Evolutionary conservation across 2,888 invertebrate species (phyloP).

Genomic region (Stenurella melanura): DNA sequence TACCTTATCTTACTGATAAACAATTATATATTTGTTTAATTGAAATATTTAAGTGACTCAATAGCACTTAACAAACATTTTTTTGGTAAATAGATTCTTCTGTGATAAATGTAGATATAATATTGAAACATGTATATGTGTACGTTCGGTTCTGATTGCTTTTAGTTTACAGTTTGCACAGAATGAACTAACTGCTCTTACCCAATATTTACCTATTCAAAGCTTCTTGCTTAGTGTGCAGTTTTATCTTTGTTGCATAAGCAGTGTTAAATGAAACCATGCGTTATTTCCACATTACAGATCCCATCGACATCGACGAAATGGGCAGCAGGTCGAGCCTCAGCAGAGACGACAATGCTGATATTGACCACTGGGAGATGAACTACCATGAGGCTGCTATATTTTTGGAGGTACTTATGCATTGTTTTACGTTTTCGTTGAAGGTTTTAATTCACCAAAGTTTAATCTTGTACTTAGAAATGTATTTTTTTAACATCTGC

Average conservation of each 20-base stretch:
- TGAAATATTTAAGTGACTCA: background rate
- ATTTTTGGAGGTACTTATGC: slow-evolving; percentile 81
- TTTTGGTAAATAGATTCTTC: background rate
- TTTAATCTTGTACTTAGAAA: too few species aligned
- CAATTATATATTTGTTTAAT: slow-evolving; percentile 5
- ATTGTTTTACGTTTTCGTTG: background rate
- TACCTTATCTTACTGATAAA: slow-evolving; percentile 11
- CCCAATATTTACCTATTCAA: background rate
- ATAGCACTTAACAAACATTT: background rate
- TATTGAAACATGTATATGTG: slow-evolving; percentile 21
- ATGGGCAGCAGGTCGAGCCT: slow-evolving; percentile 80
- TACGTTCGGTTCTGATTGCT: background rate
- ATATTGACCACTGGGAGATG: slow-evolving; percentile 87
- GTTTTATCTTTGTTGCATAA: background rate
- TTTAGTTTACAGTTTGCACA: background rate
- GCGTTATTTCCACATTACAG: slow-evolving; percentile 58
- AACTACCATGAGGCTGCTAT: slow-evolving; percentile 94
- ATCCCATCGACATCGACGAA: slow-evolving; percentile 74
- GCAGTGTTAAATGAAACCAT: background rate
- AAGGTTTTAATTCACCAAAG: background rate
- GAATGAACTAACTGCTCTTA: background rate
- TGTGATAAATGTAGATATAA: background rate
- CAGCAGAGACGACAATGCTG: slow-evolving; percentile 74
- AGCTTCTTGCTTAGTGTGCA: background rate
- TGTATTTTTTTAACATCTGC: too few species aligned